These are phyloP conservation scores for Gobio occitaniae DNA, from an alignment of 2,797 vertebrate species.

Conservation along the genomic window DNA sequence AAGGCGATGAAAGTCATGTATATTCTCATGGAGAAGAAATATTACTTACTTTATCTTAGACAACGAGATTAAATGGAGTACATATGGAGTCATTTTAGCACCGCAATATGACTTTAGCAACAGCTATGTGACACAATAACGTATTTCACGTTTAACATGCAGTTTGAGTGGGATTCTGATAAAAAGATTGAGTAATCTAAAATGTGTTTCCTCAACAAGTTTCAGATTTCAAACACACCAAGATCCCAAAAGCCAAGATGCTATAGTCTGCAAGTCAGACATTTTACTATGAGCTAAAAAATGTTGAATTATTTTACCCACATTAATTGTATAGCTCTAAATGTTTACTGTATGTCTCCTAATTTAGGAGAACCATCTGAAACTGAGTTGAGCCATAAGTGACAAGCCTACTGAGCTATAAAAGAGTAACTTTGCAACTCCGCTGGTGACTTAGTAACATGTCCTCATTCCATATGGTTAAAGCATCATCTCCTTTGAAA, in stretches of 20 bases:
- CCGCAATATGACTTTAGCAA: background rate
- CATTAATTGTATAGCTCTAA: background rate
- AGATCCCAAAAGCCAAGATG: slow-evolving; percentile 4
- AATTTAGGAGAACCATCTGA: background rate
- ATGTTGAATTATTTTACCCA: background rate
- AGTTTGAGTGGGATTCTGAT: background rate
- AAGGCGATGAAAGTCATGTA: background rate
- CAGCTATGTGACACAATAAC: background rate
- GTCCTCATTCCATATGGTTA: background rate
- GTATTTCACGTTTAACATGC: background rate
- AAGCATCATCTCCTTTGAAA: background rate
- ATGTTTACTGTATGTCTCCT: background rate
- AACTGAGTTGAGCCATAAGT: background rate
- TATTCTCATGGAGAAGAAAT: background rate
- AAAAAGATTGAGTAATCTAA: background rate
- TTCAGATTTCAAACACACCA: background rate
- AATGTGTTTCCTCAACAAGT: background rate
- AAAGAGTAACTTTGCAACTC: background rate
- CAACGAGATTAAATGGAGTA: background rate
- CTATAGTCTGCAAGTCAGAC: background rate
- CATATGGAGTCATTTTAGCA: background rate
- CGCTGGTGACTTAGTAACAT: background rate
- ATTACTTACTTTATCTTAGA: background rate
- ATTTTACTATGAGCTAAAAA: background rate
- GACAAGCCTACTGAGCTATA: background rate